Conservation (phyloP, 2,113 vertebrate genomes). For the Empidonax traillii region DNA sequence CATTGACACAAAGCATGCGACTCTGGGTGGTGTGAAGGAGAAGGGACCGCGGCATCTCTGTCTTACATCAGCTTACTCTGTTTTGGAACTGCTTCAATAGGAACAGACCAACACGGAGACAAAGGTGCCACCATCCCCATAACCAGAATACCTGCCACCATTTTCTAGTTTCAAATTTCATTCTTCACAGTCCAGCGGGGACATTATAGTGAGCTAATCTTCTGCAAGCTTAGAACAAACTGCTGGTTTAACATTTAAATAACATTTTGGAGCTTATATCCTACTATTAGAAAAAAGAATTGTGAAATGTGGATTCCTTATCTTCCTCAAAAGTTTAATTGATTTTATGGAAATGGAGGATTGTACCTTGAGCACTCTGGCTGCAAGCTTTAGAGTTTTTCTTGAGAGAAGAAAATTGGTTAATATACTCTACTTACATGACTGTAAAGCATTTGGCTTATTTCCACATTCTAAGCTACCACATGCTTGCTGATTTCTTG, state of each 20-base stretch:
- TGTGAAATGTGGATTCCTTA: neutral
- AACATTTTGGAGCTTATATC: neutral
- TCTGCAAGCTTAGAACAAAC: neutral
- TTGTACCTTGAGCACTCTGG: neutral
- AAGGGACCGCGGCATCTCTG: neutral
- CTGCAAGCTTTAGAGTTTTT: neutral
- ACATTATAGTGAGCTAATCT: neutral
- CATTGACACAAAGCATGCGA: neutral
- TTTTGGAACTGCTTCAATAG: neutral
- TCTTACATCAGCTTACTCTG: neutral
- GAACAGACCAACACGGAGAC: neutral
- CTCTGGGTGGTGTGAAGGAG: neutral
- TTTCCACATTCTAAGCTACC: neutral
- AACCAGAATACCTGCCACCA: neutral
- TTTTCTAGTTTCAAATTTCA: neutral
- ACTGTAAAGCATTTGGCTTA: neutral
- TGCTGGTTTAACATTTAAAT: slow-evolving; percentile 27
- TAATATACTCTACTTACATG: neutral
- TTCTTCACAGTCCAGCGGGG: neutral
- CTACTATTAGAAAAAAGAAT: neutral
- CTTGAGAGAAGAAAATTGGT: neutral
- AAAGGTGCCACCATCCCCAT: neutral
- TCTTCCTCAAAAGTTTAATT: slow-evolving; percentile 25
- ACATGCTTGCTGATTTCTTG: neutral
- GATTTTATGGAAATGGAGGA: slow-evolving; percentile 47